phyloP scores from a whole-genome alignment of 2,113 vertebrate species.

The Bubo blakistoni region DNA sequence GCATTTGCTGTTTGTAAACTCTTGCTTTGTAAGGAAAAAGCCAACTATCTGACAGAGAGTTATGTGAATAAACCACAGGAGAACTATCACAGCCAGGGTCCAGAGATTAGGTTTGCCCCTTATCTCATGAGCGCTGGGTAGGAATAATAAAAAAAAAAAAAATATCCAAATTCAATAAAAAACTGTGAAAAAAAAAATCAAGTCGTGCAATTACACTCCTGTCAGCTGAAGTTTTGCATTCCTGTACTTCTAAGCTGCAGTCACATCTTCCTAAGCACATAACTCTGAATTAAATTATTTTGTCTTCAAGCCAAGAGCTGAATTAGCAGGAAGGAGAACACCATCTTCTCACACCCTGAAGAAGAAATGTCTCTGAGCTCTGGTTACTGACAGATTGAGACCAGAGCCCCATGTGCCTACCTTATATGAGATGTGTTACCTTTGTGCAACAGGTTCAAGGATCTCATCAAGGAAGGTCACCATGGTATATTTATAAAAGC shows the following conservation, averaged over 20 bases:
- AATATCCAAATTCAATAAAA: background rate
- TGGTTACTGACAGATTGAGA: background rate
- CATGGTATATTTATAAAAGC: rapidly evolving
- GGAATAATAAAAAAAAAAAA: background rate
- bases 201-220: background rate
- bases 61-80: background rate
- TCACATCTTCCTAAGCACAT: slow-evolving; percentile 8
- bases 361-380: background rate
- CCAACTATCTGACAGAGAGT: background rate
- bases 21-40: background rate
- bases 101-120: background rate
- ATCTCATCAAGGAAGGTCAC: background rate
- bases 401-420: background rate
- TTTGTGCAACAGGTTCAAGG: background rate
- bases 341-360: background rate
- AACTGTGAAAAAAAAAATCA: background rate
- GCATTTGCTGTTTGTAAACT: background rate
- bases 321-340: background rate
- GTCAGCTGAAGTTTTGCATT: slow-evolving; percentile 44
- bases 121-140: background rate
- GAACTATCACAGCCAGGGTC: background rate
- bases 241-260: background rate
- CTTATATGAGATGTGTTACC: background rate
- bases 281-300: slow-evolving; percentile 26
- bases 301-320: slow-evolving; percentile 33